Conservation (phyloP, 2,888 invertebrate genomes). For the Seira sanloemensis region DNA sequence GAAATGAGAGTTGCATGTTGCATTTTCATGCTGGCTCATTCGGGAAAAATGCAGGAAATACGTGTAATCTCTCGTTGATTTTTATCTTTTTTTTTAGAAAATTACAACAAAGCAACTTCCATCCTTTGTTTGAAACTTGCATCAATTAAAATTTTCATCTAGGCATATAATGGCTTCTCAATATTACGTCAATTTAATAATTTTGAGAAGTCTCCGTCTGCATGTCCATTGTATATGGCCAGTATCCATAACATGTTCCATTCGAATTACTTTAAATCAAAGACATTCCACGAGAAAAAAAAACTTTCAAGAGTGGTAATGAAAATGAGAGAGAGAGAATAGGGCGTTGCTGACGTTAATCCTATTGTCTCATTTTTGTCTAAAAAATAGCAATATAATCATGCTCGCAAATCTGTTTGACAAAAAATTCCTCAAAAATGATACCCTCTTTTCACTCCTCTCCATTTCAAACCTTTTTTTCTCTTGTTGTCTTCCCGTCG, state of each 20-base stretch:
- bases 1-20: constrained; percentile 13
- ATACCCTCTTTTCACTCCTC: background rate
- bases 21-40: background rate
- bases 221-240: no score
- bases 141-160: no score
- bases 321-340: background rate
- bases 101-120: no score
- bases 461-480: background rate
- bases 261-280: no score
- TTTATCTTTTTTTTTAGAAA: no score
- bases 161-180: no score
- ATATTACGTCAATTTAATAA: no score
- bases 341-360: background rate
- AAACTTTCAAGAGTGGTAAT: background rate
- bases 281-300: no score
- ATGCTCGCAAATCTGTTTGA: background rate
- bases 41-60: background rate
- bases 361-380: background rate
- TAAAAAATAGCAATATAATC: background rate
- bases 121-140: no score
- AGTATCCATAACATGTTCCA: no score
- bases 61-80: no score
- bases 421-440: background rate
- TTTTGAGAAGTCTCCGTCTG: no score
- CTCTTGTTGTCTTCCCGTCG: background rate